Percentiles rank a stretch among this genome's conserved stretches.
phyloP scores from a whole-genome alignment of 2,797 vertebrate genomes.

The Nothura maculosa region DNA sequence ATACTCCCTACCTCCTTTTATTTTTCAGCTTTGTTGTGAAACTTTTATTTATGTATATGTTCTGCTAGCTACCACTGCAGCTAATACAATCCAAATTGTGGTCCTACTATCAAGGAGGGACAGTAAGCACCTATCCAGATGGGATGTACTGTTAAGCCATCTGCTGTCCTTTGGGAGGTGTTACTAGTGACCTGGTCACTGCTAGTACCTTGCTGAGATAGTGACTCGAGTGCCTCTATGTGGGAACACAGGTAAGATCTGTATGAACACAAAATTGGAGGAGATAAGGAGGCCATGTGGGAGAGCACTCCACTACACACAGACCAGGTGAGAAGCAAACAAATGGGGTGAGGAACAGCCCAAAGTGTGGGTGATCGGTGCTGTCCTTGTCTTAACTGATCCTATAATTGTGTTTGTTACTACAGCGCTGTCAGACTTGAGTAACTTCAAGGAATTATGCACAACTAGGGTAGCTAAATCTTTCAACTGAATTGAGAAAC shows the following conservation, averaged over 20 bases:
- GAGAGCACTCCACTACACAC: accelerated
- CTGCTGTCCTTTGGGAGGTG: too few species aligned
- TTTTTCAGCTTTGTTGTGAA: background rate
- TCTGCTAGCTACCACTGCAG: background rate
- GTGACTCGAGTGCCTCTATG: too few species aligned
- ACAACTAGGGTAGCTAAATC: background rate
- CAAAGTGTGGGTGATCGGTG: accelerated
- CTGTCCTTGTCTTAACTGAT: background rate
- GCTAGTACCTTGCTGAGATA: too few species aligned
- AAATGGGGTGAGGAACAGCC: background rate
- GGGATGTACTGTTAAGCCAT: too few species aligned
- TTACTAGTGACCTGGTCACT: too few species aligned
- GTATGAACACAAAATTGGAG: accelerated
- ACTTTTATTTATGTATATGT: background rate
- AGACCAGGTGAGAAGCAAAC: background rate
- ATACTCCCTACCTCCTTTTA: background rate
- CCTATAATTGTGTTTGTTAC: background rate
- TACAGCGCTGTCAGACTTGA: accelerated
- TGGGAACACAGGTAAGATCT: background rate
- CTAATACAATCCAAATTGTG: background rate
- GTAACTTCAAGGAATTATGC: background rate
- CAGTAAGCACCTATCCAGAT: background rate
- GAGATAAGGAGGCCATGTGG: accelerated
- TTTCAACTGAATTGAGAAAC: background rate
- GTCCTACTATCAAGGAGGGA: accelerated